These are phyloP conservation scores for Cerastis leucographa DNA, from an alignment of 2,888 invertebrate species.

Conservation along the genomic window DNA sequence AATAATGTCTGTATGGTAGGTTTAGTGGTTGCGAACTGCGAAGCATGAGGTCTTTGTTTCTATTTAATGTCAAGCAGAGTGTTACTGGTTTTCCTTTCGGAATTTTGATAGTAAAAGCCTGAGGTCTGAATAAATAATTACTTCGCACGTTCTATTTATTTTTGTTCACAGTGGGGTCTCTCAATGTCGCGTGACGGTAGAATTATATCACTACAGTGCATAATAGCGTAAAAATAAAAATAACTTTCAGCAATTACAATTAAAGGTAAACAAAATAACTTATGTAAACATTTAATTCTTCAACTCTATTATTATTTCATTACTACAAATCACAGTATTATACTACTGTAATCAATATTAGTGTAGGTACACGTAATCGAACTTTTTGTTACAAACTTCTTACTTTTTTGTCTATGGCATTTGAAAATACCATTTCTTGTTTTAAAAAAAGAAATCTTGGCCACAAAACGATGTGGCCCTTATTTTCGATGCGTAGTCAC, in stretches of 20 bases:
- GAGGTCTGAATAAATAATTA: too few relatives aligned
- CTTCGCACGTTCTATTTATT: background rate
- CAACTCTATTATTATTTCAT: background rate
- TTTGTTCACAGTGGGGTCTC: background rate
- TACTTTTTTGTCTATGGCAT: background rate
- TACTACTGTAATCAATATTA: too few relatives aligned
- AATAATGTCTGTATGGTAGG: too few relatives aligned
- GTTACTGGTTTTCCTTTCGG: too few relatives aligned
- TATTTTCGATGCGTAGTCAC: accelerated
- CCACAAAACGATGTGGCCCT: background rate
- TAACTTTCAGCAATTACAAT: conserved; percentile 15
- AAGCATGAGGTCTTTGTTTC: too few relatives aligned
- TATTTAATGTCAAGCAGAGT: too few relatives aligned
- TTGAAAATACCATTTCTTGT: too few relatives aligned
- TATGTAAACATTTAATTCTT: background rate
- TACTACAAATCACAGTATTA: background rate
- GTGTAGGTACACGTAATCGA: background rate
- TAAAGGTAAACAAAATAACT: conserved; percentile 22
- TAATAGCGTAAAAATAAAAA: conserved; percentile 11
- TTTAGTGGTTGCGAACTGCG: too few relatives aligned
- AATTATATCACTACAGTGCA: conserved; percentile 1
- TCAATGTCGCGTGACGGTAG: background rate
- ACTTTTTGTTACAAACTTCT: background rate
- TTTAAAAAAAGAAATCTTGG: background rate
- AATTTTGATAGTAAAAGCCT: too few relatives aligned